phyloP scores from a whole-genome alignment of 1,140 invertebrate genomes.

The Diabrotica undecimpunctata region DNA sequence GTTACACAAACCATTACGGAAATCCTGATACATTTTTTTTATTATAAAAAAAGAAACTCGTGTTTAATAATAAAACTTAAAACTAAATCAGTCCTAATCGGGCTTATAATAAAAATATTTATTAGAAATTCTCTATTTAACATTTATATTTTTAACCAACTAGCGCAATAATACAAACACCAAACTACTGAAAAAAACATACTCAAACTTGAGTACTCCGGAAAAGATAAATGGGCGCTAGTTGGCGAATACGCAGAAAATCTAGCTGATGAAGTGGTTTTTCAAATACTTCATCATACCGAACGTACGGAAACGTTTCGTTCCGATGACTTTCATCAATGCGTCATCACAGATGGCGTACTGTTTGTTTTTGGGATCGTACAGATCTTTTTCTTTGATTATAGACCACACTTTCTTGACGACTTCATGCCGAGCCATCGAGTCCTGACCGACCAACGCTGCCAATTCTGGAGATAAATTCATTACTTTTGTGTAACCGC shows the following conservation, averaged over 20 bases:
- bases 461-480: conserved; percentile 83
- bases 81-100: not conserved
- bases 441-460: conserved; percentile 77
- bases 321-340: conserved; percentile 82
- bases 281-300: conserved; percentile 95
- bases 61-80: conserved; percentile 2
- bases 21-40: not conserved
- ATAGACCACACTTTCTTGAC: conserved; percentile 90
- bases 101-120: conserved; percentile 15
- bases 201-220: not conserved
- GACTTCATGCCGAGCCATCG: conserved; percentile 87
- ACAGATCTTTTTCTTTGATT: conserved; percentile 87
- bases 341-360: conserved; percentile 91
- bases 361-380: conserved; percentile 92
- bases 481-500: conserved; percentile 77
- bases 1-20: conserved; percentile 10
- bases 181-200: conserved; percentile 4
- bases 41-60: not conserved
- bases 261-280: conserved; percentile 78
- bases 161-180: conserved; percentile 8
- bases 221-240: not conserved
- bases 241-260: not conserved
- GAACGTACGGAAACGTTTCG: conserved; percentile 86
- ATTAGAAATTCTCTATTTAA: conserved; percentile 6
- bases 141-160: not conserved